A percentile compares a stretch with the other conserved stretches of the same genome.
These are phyloP conservation scores for Cephalopterus ornatus DNA, from an alignment of 2,113 vertebrate genomes.

Conservation along the genomic window DNA sequence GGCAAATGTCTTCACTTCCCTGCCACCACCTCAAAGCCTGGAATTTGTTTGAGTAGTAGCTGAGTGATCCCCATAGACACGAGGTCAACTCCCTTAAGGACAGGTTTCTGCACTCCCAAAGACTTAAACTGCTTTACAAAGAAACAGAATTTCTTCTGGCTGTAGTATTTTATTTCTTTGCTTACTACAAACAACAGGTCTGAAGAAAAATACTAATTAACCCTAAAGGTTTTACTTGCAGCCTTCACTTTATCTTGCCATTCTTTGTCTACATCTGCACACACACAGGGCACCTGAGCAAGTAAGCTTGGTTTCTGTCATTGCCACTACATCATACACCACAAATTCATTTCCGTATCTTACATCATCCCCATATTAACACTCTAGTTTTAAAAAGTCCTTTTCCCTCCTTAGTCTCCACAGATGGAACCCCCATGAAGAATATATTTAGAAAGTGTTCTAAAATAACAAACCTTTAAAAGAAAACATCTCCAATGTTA, in stretches of 20 bases:
- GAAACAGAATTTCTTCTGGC: not conserved
- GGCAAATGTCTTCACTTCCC: not conserved
- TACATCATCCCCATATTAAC: not conserved
- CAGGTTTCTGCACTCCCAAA: not conserved
- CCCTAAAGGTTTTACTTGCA: not conserved
- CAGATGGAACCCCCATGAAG: not conserved
- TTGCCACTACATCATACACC: not conserved
- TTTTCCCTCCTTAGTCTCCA: not conserved
- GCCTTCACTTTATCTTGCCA: not conserved
- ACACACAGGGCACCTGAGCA: not conserved
- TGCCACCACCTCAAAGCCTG: not conserved
- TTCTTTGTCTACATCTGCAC: not conserved
- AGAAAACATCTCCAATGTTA: not conserved
- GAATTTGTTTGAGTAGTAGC: not conserved
- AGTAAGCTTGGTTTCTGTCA: not conserved
- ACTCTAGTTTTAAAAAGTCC: not conserved
- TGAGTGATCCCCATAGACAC: not conserved
- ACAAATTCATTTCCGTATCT: not conserved
- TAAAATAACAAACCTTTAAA: not conserved
- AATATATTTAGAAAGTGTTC: not conserved
- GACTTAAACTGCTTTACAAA: not conserved
- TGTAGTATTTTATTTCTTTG: not conserved
- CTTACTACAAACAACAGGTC: not conserved
- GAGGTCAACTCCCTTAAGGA: not conserved
- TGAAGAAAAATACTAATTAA: not conserved